These are phyloP conservation scores for Rhorus exstirpatorius DNA, from an alignment of 2,888 invertebrate genomes.

Conservation along the genomic window DNA sequence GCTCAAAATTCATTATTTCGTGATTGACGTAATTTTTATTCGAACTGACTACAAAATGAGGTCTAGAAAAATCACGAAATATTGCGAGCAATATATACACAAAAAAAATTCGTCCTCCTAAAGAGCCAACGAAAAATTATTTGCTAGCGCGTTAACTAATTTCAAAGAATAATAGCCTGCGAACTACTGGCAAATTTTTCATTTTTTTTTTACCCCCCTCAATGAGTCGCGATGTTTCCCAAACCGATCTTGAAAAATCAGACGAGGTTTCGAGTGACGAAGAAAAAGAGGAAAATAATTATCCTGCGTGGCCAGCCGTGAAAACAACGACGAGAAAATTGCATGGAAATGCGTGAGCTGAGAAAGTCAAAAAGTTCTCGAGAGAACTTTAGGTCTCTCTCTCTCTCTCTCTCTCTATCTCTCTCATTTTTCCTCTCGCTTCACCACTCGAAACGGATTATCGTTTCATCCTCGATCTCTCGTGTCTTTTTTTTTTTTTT, in stretches of 20 bases:
- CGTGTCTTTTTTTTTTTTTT: no score
- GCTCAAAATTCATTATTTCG: no score
- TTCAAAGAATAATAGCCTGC: conserved; percentile 17
- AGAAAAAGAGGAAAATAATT: conserved; percentile 59
- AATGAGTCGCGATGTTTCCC: neutral
- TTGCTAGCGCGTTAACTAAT: conserved; percentile 36
- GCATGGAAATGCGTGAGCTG: conserved; percentile 9
- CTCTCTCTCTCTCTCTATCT: neutral
- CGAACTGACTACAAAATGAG: neutral
- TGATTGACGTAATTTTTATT: no score
- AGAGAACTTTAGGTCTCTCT: no score
- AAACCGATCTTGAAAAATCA: conserved; percentile 26
- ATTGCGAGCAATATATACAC: conserved; percentile 33
- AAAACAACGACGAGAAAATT: conserved; percentile 60
- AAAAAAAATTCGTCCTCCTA: conserved; percentile 32
- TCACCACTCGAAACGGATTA: conserved; percentile 68
- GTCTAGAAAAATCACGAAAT: conserved; percentile 26
- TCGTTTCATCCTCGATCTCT: conserved; percentile 51
- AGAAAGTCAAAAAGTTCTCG: conserved; percentile 45
- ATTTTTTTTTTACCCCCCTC: neutral
- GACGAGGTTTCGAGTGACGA: conserved; percentile 47
- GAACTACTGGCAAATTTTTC: conserved; percentile 28
- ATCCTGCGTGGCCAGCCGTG: conserved; percentile 62
- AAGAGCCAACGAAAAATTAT: conserved; percentile 2
- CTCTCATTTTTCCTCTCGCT: no score